Evolutionary conservation across 2,113 vertebrate genomes (phyloP).

Genomic region (Epinephelus cyanopodus): DNA sequence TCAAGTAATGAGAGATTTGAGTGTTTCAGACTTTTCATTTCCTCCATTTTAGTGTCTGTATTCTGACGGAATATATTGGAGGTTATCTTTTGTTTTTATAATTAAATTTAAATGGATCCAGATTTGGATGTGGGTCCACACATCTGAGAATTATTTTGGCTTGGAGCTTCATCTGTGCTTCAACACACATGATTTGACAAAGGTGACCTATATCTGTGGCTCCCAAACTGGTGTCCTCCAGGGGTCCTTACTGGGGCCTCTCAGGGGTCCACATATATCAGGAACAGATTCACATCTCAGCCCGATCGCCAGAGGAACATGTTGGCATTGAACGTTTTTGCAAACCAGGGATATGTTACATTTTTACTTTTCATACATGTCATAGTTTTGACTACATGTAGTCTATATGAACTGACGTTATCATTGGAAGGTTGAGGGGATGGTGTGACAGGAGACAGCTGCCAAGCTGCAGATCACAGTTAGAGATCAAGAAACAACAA

Average conservation of each 20-base stretch:
- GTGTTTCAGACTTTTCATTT: slow-evolving; percentile 29
- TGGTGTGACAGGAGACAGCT: too few species aligned
- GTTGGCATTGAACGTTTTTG: too few species aligned
- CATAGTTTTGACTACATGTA: too few species aligned
- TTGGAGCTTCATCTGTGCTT: slow-evolving; percentile 45
- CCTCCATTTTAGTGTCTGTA: not conserved
- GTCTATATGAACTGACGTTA: too few species aligned
- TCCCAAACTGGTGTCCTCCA: slow-evolving; percentile 10
- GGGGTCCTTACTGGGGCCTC: slow-evolving; percentile 1
- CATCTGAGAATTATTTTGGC: slow-evolving; percentile 40
- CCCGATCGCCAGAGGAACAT: too few species aligned
- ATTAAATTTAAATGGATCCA: slow-evolving; percentile 19
- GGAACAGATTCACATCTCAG: slow-evolving; percentile 8
- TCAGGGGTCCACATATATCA: slow-evolving; percentile 10
- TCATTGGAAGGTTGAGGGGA: too few species aligned
- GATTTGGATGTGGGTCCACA: slow-evolving; percentile 49
- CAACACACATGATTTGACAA: slow-evolving; percentile 53
- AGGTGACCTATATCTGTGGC: slow-evolving; percentile 62
- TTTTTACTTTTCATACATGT: too few species aligned
- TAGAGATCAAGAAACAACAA: too few species aligned
- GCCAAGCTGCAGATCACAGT: too few species aligned
- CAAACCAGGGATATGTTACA: too few species aligned
- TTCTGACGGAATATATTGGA: not conserved
- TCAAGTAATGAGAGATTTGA: slow-evolving; percentile 36
- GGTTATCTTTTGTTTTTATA: not conserved